Evolutionary conservation across 2,113 vertebrate species (phyloP).

Genomic region (Neodon shergylaensis): DNA sequence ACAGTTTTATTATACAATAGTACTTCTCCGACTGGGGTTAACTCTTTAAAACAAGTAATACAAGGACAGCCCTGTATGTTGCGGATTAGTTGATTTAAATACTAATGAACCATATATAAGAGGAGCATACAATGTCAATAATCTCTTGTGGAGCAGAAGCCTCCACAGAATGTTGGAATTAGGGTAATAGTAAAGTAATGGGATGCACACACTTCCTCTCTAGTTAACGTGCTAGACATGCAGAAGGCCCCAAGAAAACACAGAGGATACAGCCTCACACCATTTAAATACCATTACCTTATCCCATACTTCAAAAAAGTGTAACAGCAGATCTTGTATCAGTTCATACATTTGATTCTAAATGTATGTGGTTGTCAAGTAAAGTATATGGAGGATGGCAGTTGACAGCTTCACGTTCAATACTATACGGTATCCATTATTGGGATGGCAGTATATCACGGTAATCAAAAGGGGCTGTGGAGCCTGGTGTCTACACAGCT

Average conservation of each 20-base stretch:
- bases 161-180: background rate
- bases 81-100: background rate
- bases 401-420: conserved; percentile 72
- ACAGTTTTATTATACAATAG: background rate
- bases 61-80: background rate
- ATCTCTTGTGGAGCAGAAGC: background rate
- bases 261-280: background rate
- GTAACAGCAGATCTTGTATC: conserved; percentile 69
- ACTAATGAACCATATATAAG: background rate
- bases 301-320: conserved; percentile 53
- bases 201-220: background rate
- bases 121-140: background rate
- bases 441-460: conserved; percentile 56
- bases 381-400: conserved; percentile 70
- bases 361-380: conserved; percentile 77
- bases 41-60: background rate
- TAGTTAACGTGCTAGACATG: background rate
- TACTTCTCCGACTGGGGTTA: background rate
- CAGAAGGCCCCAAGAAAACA: conserved; percentile 4
- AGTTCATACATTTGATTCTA: conserved; percentile 72
- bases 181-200: background rate
- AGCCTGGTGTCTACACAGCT: conserved; percentile 63
- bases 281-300: conserved; percentile 56
- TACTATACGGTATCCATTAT: conserved; percentile 81
- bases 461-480: conserved; percentile 81